Percentiles rank a stretch among this genome's conserved stretches.
These are phyloP conservation scores for Hypothenemus hampei DNA, from an alignment of 1,140 invertebrate genomes.

Conservation along the genomic window DNA sequence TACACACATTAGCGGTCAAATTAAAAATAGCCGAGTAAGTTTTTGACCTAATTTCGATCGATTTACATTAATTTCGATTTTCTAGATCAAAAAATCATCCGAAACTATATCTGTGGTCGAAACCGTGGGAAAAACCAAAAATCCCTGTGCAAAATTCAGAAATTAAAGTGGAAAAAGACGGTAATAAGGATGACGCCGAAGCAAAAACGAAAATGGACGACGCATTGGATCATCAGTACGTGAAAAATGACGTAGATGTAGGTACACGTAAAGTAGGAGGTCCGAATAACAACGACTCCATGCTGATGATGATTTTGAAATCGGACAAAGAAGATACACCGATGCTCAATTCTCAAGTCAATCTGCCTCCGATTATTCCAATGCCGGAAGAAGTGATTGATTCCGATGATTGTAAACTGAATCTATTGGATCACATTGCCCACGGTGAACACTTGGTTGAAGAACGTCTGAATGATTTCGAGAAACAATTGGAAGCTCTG, in stretches of 20 bases:
- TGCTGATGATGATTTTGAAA: slow-evolving; percentile 38
- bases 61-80: slow-evolving; percentile 18
- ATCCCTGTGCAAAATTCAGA: slow-evolving; percentile 40
- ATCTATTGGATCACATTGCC: slow-evolving; percentile 72
- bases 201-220: slow-evolving; percentile 24
- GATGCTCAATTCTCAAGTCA: slow-evolving; percentile 32
- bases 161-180: slow-evolving; percentile 13
- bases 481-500: slow-evolving; percentile 64
- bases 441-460: slow-evolving; percentile 68
- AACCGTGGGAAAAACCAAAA: slow-evolving; percentile 64
- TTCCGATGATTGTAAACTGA: slow-evolving; percentile 67
- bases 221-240: slow-evolving; percentile 2
- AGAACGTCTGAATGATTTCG: slow-evolving; percentile 65
- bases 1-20: slow-evolving; percentile 69
- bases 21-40: slow-evolving; percentile 71
- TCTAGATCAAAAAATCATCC: slow-evolving; percentile 70
- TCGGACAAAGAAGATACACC: slow-evolving; percentile 32
- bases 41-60: neutral
- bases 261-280: slow-evolving; percentile 23
- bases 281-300: slow-evolving; percentile 31
- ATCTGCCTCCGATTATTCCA: slow-evolving; percentile 50
- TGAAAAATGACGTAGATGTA: too few relatives aligned
- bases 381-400: slow-evolving; percentile 78
- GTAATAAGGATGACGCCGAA: slow-evolving; percentile 27
- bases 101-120: slow-evolving; percentile 79